These are phyloP conservation scores for Brachypalpus laphriformis DNA, from an alignment of 2,888 invertebrate species.

Conservation along the genomic window DNA sequence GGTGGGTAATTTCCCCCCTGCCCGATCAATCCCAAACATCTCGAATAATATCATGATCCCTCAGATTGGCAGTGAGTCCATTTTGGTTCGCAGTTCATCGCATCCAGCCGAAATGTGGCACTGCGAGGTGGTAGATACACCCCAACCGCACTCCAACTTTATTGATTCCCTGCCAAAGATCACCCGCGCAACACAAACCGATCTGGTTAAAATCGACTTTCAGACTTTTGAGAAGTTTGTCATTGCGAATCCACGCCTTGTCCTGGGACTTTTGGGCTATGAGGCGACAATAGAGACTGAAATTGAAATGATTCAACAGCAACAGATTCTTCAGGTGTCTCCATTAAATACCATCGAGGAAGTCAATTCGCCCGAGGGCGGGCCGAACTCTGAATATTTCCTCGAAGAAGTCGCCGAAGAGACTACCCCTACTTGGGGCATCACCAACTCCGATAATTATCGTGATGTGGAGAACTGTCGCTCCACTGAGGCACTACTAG, in stretches of 20 bases:
- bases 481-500: constrained; percentile 80
- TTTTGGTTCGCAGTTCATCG: constrained; percentile 90
- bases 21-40: constrained; percentile 92
- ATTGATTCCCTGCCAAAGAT: constrained; percentile 50
- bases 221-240: constrained; percentile 84
- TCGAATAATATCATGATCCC: constrained; percentile 81
- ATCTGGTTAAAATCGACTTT: constrained; percentile 81
- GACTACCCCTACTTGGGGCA: constrained; percentile 76
- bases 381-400: constrained; percentile 68
- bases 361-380: constrained; percentile 79
- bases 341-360: constrained; percentile 81
- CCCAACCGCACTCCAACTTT: not conserved
- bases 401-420: constrained; percentile 77
- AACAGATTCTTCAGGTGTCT: constrained; percentile 80
- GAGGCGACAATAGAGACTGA: constrained; percentile 84
- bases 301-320: constrained; percentile 80
- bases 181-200: constrained; percentile 80
- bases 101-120: constrained; percentile 94
- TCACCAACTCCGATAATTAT: constrained; percentile 79
- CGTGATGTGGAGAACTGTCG: constrained; percentile 78
- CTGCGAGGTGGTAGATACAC: constrained; percentile 84
- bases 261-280: constrained; percentile 89
- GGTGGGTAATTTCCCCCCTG: constrained; percentile 86
- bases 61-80: constrained; percentile 79
- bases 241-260: constrained; percentile 88